Evolutionary conservation across 2,888 invertebrate species (phyloP).

Genomic region (Troides oblongomaculatus): DNA sequence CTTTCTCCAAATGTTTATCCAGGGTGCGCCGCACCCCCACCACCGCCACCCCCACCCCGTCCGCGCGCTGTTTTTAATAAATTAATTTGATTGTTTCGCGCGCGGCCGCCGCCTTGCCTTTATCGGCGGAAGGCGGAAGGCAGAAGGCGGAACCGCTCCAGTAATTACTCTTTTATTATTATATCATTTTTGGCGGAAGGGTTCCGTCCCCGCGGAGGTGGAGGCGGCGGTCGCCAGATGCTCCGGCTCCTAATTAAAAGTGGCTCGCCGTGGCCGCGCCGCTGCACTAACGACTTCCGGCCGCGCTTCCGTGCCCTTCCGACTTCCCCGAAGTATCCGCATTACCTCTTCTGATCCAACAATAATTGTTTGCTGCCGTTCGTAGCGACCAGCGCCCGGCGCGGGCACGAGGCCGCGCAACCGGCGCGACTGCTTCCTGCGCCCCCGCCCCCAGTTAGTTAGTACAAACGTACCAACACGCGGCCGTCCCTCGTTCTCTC

Average conservation of each 20-base stretch:
- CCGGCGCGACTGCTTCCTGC: no score
- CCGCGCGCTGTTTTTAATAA: slow-evolving; percentile 73
- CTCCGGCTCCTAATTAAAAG: slow-evolving; percentile 32
- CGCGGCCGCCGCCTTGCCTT: slow-evolving; percentile 68
- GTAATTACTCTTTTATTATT: slow-evolving; percentile 81
- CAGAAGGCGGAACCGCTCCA: slow-evolving; percentile 64
- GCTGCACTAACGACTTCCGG: background rate
- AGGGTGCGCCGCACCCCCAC: slow-evolving; percentile 37
- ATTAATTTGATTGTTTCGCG: slow-evolving; percentile 79
- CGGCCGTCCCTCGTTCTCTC: no score
- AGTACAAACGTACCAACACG: no score
- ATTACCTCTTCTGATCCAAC: no score
- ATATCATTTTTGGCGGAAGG: slow-evolving; percentile 76
- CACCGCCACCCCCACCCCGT: slow-evolving; percentile 8
- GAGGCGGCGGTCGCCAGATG: slow-evolving; percentile 45
- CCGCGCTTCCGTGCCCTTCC: no score
- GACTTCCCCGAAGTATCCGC: no score
- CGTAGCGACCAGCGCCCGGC: no score
- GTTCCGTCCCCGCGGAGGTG: slow-evolving; percentile 48
- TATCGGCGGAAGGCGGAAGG: slow-evolving; percentile 53
- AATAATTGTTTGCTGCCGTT: no score
- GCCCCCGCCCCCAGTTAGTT: no score
- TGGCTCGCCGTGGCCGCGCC: slow-evolving; percentile 13
- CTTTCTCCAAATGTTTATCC: slow-evolving; percentile 69
- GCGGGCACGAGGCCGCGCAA: no score